Evolutionary conservation across 1,140 invertebrate species (phyloP), one percentile per base, ranked within the genome.

Genomic region (Apis dorsata): DNA sequence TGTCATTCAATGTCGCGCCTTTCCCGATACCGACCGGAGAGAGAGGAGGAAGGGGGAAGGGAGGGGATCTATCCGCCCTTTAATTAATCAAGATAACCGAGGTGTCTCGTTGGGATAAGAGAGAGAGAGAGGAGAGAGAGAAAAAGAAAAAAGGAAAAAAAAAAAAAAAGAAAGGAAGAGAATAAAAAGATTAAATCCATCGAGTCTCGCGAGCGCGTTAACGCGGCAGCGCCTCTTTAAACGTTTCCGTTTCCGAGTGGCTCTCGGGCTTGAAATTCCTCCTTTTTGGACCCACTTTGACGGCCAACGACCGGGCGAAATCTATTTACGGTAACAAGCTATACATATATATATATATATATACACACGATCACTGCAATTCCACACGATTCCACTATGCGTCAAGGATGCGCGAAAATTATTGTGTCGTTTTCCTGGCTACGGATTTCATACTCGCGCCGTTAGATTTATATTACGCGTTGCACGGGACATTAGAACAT

Each of bases 1-100:
- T 59, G 79, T 85, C 57, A 85, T 85, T 85, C 75, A 66, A 34
- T 62, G 60, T 28, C 24, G 53, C 44, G 57, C 55, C 62, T 63
- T 85, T 84, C 66, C 53, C 44, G 8, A 21, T 12, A 66, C 76
- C 51, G 9, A 21, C 34, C 44, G 21, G 21, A 79, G 69, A 65
- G 65, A 78, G 24, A 24, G 0, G 24, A 24, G 24, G 24, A 24
- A 0, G 51, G 51, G 0, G 24, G 0, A 0, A 12, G 51, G 0
- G 4, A 2, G 12, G 4, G 34, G 4, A 44, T 44, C 34, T 44
- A 44, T 44, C 57, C 66, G 17, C 55, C 19, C 55, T 79, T 79
- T 79, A 79, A 79, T 79, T 79, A 79, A 79, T 79, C 77, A 60
- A 70, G 55, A 13, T 15, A 51, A 44, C 34, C 34, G 34, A 44